Evolutionary conservation across 1,140 invertebrate species (phyloP).

Genomic region (Riptortus pedestris): DNA sequence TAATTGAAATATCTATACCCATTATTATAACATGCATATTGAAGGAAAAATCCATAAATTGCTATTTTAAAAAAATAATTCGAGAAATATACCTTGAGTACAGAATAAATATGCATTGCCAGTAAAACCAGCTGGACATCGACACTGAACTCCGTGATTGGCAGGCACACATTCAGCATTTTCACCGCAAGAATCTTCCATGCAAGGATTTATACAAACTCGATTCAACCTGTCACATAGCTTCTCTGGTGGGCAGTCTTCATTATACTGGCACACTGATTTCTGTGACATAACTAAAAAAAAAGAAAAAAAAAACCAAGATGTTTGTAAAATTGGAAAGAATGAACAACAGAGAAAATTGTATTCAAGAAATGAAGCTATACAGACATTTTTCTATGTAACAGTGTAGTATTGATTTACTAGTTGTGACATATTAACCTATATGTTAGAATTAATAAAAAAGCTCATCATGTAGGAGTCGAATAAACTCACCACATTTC

Average conservation of each 20-base stretch:
- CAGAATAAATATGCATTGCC: slow-evolving; percentile 73
- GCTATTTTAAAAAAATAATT: too few relatives aligned
- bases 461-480: too few relatives aligned
- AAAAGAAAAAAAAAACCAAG: slow-evolving; percentile 12
- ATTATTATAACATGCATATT: too few relatives aligned
- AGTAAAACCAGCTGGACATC: slow-evolving; percentile 59
- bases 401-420: too few relatives aligned
- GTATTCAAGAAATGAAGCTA: background rate
- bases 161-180: slow-evolving; percentile 69
- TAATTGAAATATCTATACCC: too few relatives aligned
- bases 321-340: background rate
- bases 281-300: slow-evolving; percentile 35
- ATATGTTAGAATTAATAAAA: too few relatives aligned
- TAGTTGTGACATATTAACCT: too few relatives aligned
- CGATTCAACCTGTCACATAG: slow-evolving; percentile 70
- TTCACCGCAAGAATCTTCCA: slow-evolving; percentile 67
- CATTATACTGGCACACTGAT: slow-evolving; percentile 76
- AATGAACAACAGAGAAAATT: background rate
- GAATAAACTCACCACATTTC: too few relatives aligned
- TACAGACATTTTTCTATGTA: background rate
- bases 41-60: too few relatives aligned
- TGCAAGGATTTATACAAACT: slow-evolving; percentile 72
- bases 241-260: slow-evolving; percentile 72
- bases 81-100: slow-evolving; percentile 40
- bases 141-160: slow-evolving; percentile 67